Percentiles rank a stretch among this genome's conserved stretches.
Evolutionary conservation across 2,113 vertebrate species (phyloP).

Genomic region (Erythrolamprus reginae): DNA sequence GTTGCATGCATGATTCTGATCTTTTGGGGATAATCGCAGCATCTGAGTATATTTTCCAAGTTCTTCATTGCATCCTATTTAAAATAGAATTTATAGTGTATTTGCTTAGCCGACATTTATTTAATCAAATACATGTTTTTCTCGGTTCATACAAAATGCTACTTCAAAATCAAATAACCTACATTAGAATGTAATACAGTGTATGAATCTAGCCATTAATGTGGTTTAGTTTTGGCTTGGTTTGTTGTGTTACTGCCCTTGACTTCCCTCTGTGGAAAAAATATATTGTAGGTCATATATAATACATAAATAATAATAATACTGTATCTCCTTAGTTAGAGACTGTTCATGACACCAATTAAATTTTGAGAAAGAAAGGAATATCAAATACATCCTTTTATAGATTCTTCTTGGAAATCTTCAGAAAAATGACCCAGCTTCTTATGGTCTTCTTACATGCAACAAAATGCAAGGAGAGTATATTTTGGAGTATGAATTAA

Average conservation of each 20-base stretch:
- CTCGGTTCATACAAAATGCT: background rate
- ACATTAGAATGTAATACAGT: background rate
- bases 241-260: background rate
- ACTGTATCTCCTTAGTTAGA: background rate
- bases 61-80: background rate
- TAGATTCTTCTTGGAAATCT: background rate
- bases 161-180: background rate
- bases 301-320: background rate
- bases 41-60: background rate
- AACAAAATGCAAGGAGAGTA: background rate
- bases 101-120: background rate
- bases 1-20: background rate
- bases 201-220: background rate
- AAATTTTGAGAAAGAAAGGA: background rate
- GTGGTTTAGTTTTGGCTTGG: background rate
- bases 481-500: background rate
- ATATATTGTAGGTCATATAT: background rate
- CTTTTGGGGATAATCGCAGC: background rate
- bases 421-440: background rate
- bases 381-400: background rate
- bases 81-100: background rate
- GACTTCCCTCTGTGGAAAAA: background rate
- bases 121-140: background rate
- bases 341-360: background rate
- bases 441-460: background rate